Evolutionary conservation across 2,113 vertebrate species (phyloP).

Genomic region (Elachura formosa): DNA sequence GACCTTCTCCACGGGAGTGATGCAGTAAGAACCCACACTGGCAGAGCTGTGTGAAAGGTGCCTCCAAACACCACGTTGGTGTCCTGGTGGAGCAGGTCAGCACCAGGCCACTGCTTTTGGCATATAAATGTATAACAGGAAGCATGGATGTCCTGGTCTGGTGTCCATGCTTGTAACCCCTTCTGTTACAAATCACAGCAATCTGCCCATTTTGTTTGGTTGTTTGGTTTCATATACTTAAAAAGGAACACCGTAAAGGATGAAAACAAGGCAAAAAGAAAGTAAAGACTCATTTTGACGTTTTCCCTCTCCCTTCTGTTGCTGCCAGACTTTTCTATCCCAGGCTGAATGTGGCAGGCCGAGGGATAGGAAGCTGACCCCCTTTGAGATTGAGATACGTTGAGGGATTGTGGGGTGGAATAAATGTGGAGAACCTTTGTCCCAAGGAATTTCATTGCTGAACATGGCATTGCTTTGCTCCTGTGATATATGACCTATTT

Average conservation of each 20-base stretch:
- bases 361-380: not conserved
- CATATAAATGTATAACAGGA: accelerated
- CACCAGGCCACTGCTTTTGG: not conserved
- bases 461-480: not conserved
- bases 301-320: not conserved
- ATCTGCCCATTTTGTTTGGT: not conserved
- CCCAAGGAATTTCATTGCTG: not conserved
- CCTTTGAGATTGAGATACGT: not conserved
- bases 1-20: not conserved
- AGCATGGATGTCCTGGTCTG: not conserved
- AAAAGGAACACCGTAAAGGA: not conserved
- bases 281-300: not conserved
- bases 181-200: not conserved
- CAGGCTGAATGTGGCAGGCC: not conserved
- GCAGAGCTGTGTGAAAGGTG: not conserved
- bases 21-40: not conserved
- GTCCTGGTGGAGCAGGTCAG: not conserved
- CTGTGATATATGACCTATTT: not conserved
- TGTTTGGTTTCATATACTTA: not conserved
- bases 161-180: accelerated
- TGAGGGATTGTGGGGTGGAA: not conserved
- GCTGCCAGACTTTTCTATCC: not conserved
- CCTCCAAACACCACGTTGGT: not conserved
- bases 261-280: not conserved
- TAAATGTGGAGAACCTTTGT: not conserved